phyloP scores from a whole-genome alignment of 2,113 vertebrate species.

The Neolamprologus longior region DNA sequence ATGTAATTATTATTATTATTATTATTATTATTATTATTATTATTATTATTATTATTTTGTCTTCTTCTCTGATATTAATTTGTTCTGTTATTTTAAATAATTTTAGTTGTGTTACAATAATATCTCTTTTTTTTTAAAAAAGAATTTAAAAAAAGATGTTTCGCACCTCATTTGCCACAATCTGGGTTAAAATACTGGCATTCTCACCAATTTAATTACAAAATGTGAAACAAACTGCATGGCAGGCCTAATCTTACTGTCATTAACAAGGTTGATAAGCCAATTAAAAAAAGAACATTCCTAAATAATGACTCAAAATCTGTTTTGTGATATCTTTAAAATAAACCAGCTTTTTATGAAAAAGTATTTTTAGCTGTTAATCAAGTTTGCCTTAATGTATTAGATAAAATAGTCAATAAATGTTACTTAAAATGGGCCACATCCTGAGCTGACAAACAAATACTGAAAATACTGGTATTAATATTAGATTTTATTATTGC shows the following conservation, averaged over 20 bases:
- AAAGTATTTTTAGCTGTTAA: background rate
- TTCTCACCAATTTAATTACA: background rate
- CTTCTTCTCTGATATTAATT: background rate
- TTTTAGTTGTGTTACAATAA: background rate
- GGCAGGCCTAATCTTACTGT: too few species aligned
- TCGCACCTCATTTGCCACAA: background rate
- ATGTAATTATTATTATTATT: background rate
- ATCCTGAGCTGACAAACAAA: background rate
- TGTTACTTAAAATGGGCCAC: background rate
- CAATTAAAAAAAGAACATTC: background rate
- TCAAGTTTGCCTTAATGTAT: background rate
- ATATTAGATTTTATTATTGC: background rate
- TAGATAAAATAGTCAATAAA: background rate
- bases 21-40: background rate
- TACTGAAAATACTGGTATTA: background rate
- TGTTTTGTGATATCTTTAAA: background rate
- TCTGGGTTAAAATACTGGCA: background rate
- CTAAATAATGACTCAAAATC: background rate
- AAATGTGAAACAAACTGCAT: background rate
- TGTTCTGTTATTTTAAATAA: background rate
- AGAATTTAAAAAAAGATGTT: background rate
- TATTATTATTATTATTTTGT: background rate
- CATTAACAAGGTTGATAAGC: background rate
- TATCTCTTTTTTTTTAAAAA: rapidly evolving
- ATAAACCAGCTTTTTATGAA: background rate